Conservation (phyloP, 1,140 invertebrate genomes). For the Trachymyrmex septentrionalis region DNA sequence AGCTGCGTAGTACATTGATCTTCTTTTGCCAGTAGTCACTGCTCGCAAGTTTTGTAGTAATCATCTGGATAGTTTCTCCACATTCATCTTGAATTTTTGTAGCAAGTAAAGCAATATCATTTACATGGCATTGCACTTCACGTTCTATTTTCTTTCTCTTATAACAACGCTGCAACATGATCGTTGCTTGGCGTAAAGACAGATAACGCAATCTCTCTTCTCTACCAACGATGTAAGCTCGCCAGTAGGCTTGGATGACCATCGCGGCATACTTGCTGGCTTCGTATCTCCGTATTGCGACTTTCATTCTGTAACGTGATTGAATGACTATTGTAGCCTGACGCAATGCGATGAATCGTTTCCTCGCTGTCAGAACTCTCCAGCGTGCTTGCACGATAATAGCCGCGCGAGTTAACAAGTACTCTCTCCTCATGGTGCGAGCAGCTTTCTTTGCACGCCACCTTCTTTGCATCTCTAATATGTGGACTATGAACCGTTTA, state of each 20-base stretch:
- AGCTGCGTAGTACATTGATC: slow-evolving; percentile 2
- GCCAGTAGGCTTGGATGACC: slow-evolving; percentile 86
- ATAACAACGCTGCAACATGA: slow-evolving; percentile 82
- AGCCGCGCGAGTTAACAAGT: background rate
- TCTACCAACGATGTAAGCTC: slow-evolving; percentile 81
- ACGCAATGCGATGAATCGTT: slow-evolving; percentile 23
- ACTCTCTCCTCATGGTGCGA: background rate
- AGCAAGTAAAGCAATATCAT: background rate
- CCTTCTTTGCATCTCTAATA: slow-evolving; percentile 54
- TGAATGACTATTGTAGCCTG: slow-evolving; percentile 74
- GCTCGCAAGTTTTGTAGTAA: background rate
- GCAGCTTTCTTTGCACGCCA: slow-evolving; percentile 50
- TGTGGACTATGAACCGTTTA: slow-evolving; percentile 6
- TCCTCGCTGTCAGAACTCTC: slow-evolving; percentile 34
- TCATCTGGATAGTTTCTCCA: background rate
- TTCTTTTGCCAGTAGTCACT: slow-evolving; percentile 24
- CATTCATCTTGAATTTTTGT: slow-evolving; percentile 24
- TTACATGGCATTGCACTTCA: background rate
- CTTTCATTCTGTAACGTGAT: slow-evolving; percentile 75
- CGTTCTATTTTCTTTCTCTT: slow-evolving; percentile 73
- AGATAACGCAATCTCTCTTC: slow-evolving; percentile 79
- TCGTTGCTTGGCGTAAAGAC: slow-evolving; percentile 74
- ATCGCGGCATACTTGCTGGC: slow-evolving; percentile 74
- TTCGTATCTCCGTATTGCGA: slow-evolving; percentile 51
- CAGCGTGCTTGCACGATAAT: slow-evolving; percentile 65